A percentile compares a stretch with the other conserved stretches of the same genome.
phyloP scores from a whole-genome alignment of 1,140 invertebrate species.

The Drosophila athabasca region DNA sequence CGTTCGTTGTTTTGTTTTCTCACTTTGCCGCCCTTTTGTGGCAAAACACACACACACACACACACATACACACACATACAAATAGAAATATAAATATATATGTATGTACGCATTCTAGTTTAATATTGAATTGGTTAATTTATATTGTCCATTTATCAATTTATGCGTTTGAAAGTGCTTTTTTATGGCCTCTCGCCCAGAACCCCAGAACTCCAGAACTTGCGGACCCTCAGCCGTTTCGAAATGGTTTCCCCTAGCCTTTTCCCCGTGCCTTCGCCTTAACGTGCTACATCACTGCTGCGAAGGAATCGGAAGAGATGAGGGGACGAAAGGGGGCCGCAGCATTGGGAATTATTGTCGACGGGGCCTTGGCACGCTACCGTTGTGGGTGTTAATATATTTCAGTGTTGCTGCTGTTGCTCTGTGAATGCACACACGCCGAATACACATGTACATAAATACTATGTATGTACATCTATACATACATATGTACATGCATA shows the following conservation, averaged over 20 bases:
- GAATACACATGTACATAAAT: no score
- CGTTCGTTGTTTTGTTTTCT: constrained; percentile 32
- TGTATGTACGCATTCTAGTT: constrained; percentile 18
- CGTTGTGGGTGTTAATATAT: constrained; percentile 51
- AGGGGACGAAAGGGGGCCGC: not conserved
- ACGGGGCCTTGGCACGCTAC: constrained; percentile 59
- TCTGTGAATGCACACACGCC: constrained; percentile 4
- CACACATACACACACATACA: constrained; percentile 24
- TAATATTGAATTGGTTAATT: constrained; percentile 72
- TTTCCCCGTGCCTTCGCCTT: not conserved
- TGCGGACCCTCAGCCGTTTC: no score
- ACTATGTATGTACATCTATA: no score
- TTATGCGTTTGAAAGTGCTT: constrained; percentile 77
- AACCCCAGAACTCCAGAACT: no score
- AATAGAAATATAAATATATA: constrained; percentile 5
- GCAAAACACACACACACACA: constrained; percentile 1
- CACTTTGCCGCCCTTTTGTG: no score
- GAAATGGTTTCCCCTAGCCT: no score
- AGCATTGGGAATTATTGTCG: constrained; percentile 54
- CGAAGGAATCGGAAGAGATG: no score
- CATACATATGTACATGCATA: no score
- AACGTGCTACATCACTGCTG: not conserved
- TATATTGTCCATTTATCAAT: constrained; percentile 81
- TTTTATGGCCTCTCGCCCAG: constrained; percentile 60
- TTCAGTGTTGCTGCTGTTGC: no score